Conservation (phyloP, 92 coral and sea anemone genomes). For the Plumapathes pennacea region DNA sequence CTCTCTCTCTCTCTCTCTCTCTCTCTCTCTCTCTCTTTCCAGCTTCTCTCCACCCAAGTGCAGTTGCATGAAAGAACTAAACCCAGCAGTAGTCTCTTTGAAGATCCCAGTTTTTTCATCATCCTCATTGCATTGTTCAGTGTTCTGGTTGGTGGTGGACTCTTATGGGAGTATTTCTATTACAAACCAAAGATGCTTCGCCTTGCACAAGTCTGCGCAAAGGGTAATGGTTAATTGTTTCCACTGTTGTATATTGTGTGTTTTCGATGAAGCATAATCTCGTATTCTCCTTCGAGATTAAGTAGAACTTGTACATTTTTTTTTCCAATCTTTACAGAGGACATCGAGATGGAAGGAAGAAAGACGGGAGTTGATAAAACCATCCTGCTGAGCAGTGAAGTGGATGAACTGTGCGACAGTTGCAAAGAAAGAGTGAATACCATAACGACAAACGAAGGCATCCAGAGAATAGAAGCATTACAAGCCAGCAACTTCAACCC, state of each 20-base stretch:
- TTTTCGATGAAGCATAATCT: too few relatives aligned
- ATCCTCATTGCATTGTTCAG: slow-evolving; percentile 88
- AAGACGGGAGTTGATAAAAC: slow-evolving; percentile 35
- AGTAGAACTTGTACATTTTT: neutral
- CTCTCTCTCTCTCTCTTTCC: too few relatives aligned
- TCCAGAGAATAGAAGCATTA: slow-evolving; percentile 44
- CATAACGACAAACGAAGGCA: slow-evolving; percentile 61
- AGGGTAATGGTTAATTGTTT: slow-evolving; percentile 2
- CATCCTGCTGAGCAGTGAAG: slow-evolving; percentile 56
- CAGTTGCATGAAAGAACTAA: too few relatives aligned
- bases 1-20: too few relatives aligned
- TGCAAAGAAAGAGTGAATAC: slow-evolving; percentile 58
- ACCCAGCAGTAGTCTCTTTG: slow-evolving; percentile 62
- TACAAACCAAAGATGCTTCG: slow-evolving; percentile 59
- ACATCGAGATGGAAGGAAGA: slow-evolving; percentile 30
- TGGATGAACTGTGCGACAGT: slow-evolving; percentile 57
- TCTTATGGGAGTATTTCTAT: slow-evolving; percentile 85
- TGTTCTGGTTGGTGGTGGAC: slow-evolving; percentile 65
- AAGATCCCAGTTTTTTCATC: slow-evolving; percentile 82
- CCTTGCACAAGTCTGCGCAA: slow-evolving; percentile 26
- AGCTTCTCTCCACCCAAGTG: too few relatives aligned
- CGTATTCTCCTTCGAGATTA: too few relatives aligned
- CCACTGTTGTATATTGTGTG: neutral
- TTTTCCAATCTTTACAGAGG: neutral
- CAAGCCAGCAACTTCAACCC: slow-evolving; percentile 20